Conservation (phyloP, 2,113 vertebrate genomes). For the Oreochromis spilurus region DNA sequence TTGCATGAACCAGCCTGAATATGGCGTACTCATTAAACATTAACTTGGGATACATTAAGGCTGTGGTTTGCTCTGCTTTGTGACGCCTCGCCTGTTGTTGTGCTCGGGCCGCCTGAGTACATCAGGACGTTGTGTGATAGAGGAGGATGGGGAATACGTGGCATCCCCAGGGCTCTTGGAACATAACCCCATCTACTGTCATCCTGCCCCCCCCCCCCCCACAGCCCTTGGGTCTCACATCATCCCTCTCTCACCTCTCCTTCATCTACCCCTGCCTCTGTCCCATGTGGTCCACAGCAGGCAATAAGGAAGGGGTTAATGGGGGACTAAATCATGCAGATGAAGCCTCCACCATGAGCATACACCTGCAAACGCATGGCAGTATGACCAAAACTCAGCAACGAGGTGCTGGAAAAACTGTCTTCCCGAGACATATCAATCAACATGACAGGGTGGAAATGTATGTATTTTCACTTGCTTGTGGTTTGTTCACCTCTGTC, state of each 20-base stretch:
- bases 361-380: constrained; percentile 13
- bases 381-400: not conserved
- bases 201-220: not conserved
- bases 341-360: not conserved
- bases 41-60: constrained; percentile 61
- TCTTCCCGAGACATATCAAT: not conserved
- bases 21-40: constrained; percentile 67
- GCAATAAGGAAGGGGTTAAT: not conserved
- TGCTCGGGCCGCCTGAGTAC: constrained; percentile 9
- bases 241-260: constrained; percentile 1
- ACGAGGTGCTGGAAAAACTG: not conserved
- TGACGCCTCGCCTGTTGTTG: constrained; percentile 27
- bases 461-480: not conserved
- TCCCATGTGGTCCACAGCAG: constrained; percentile 50
- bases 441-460: not conserved
- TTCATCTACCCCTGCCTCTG: not conserved
- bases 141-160: constrained; percentile 42
- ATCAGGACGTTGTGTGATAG: constrained; percentile 42
- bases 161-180: constrained; percentile 52
- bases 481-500: not conserved
- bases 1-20: constrained; percentile 51
- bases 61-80: not conserved
- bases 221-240: constrained; percentile 8
- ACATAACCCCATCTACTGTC: constrained; percentile 38
- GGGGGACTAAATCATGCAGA: constrained; percentile 26